Conservation (phyloP, 2,888 invertebrate species). For the Drosophila sordidula region DNA sequence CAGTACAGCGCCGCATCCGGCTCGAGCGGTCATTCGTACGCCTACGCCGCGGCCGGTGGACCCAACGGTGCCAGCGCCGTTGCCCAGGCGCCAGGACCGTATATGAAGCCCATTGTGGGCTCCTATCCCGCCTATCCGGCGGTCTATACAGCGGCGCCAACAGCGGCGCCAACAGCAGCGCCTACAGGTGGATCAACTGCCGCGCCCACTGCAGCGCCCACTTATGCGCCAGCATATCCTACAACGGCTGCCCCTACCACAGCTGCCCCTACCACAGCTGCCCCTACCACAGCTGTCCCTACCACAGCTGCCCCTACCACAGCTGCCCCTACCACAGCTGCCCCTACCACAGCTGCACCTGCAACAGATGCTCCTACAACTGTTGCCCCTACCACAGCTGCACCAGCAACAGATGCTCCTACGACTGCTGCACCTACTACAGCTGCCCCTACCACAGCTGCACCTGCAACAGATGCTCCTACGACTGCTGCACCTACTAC, state of each 20-base stretch:
- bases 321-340: neutral
- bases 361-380: neutral
- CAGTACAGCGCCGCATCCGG: neutral
- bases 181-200: neutral
- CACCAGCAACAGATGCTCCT: conserved; percentile 4
- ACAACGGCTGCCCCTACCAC: fast-evolving
- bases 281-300: neutral
- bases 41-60: conserved; percentile 35
- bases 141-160: neutral
- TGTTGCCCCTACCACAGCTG: conserved; percentile 3
- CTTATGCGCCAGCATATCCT: neutral
- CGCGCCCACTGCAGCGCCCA: neutral
- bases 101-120: neutral
- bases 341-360: neutral
- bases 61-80: conserved; percentile 46
- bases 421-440: conserved; percentile 6
- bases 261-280: neutral
- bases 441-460: neutral
- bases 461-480: neutral
- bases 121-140: neutral
- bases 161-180: neutral
- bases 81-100: conserved; percentile 49
- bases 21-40: conserved; percentile 20
- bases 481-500: neutral
- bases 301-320: neutral